These are phyloP conservation scores for Dione vanillae DNA, from an alignment of 2,888 invertebrate species.

Conservation along the genomic window DNA sequence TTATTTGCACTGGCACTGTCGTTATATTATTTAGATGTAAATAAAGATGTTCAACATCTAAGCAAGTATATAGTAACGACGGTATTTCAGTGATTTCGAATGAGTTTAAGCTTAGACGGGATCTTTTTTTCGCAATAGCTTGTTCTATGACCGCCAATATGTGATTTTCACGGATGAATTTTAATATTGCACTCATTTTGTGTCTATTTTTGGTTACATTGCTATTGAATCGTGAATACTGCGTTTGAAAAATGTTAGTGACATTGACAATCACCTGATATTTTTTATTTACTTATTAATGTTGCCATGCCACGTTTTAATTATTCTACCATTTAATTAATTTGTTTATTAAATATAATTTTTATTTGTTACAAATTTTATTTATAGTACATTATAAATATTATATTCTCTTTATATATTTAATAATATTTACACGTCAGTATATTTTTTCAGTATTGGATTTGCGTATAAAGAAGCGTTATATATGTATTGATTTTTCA, in stretches of 20 bases:
- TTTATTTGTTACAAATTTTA: background rate
- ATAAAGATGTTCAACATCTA: conserved; percentile 85
- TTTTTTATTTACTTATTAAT: conserved; percentile 31
- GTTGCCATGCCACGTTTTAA: conserved; percentile 2
- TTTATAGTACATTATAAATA: background rate
- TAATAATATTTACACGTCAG: background rate
- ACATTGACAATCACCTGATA: conserved; percentile 57
- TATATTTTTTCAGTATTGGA: background rate
- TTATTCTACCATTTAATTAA: conserved; percentile 37
- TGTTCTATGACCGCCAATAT: conserved; percentile 87
- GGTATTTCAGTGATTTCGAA: conserved; percentile 87
- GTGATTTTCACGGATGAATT: conserved; percentile 88
- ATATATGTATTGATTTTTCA: conserved; percentile 52
- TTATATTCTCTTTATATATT: background rate
- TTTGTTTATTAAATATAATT: background rate
- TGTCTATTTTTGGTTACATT: conserved; percentile 64
- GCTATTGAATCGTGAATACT: conserved; percentile 64
- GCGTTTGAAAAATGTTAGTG: conserved; percentile 60
- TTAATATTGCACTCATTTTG: conserved; percentile 87
- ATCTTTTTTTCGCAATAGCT: conserved; percentile 84
- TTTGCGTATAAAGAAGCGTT: conserved; percentile 48
- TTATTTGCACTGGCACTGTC: conserved; percentile 76
- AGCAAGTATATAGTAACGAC: conserved; percentile 81
- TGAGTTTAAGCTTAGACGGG: conserved; percentile 85
- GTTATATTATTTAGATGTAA: conserved; percentile 86